A percentile compares a stretch with the other conserved stretches of the same genome.
These are phyloP conservation scores for Limonius californicus DNA, from an alignment of 1,140 invertebrate species.

Conservation along the genomic window DNA sequence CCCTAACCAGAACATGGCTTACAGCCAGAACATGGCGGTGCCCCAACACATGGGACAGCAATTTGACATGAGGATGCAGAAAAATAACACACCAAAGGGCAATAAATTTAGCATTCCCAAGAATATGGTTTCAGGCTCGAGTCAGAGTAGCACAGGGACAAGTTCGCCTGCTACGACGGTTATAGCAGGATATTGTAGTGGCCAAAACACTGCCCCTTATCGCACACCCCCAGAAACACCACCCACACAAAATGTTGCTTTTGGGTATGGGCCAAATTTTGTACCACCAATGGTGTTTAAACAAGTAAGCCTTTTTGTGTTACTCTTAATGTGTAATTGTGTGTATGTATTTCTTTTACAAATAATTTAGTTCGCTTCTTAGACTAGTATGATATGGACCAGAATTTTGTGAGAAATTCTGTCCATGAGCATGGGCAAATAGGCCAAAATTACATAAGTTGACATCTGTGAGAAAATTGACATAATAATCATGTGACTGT, in stretches of 20 bases:
- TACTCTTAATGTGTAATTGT: too few species aligned
- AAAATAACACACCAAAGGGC: slow-evolving; percentile 24
- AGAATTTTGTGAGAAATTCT: too few species aligned
- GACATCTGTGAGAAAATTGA: too few species aligned
- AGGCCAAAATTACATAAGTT: neutral
- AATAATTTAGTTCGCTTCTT: too few species aligned
- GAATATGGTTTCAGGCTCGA: slow-evolving; percentile 34
- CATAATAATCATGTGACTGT: too few species aligned
- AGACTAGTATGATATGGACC: too few species aligned
- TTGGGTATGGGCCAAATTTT: slow-evolving; percentile 24
- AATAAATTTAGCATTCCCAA: slow-evolving; percentile 26
- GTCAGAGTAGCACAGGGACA: slow-evolving; percentile 42
- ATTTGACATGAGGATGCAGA: slow-evolving; percentile 22
- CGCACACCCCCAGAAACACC: slow-evolving; percentile 41
- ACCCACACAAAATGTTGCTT: slow-evolving; percentile 31
- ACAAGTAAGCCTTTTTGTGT: slow-evolving; percentile 37
- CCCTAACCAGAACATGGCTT: neutral
- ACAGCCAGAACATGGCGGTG: neutral
- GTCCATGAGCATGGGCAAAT: too few species aligned
- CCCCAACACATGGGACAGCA: slow-evolving; percentile 13
- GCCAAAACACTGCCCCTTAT: slow-evolving; percentile 26
- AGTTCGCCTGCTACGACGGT: slow-evolving; percentile 44
- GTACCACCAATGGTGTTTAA: slow-evolving; percentile 36
- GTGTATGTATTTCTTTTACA: too few species aligned
- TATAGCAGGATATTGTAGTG: slow-evolving; percentile 34